A percentile compares a stretch with the other conserved stretches of the same genome.
These are phyloP conservation scores for Drosophila mayri DNA, from an alignment of 1,140 invertebrate species.

Conservation along the genomic window DNA sequence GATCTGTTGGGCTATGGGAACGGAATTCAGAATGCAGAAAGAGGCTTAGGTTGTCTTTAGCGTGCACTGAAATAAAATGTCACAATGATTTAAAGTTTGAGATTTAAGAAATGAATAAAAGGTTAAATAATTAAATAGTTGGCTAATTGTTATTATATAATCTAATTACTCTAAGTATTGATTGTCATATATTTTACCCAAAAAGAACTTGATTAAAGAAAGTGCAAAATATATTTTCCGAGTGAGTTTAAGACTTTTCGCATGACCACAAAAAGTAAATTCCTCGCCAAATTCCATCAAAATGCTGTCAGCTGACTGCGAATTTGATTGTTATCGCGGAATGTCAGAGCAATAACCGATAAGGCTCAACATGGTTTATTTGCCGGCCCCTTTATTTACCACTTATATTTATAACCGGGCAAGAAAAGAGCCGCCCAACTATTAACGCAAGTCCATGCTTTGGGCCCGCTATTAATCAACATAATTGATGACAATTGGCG, in stretches of 20 bases:
- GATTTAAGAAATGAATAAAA: too few species aligned
- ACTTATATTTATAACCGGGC: conserved; percentile 45
- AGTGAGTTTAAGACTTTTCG: conserved; percentile 21
- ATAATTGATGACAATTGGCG: conserved; percentile 77
- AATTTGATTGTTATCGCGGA: conserved; percentile 42
- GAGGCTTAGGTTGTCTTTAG: conserved; percentile 9
- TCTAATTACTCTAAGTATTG: too few species aligned
- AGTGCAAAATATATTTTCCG: neutral
- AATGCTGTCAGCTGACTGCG: conserved; percentile 59
- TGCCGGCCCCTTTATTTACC: conserved; percentile 26
- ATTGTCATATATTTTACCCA: too few species aligned
- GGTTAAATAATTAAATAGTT: too few species aligned
- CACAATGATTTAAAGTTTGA: neutral
- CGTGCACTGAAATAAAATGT: neutral
- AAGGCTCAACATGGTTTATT: conserved; percentile 52
- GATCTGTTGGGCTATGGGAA: conserved; percentile 29
- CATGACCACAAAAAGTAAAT: conserved; percentile 35
- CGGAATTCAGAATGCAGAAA: conserved; percentile 19
- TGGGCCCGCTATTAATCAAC: conserved; percentile 68
- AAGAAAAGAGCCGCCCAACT: conserved; percentile 29
- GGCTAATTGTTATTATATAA: neutral
- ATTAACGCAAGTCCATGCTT: conserved; percentile 29
- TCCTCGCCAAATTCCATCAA: conserved; percentile 36
- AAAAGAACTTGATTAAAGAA: too few species aligned
- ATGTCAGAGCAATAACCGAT: conserved; percentile 63